phyloP scores from a whole-genome alignment of 2,888 invertebrate genomes.

The Syrphus vitripennis region DNA sequence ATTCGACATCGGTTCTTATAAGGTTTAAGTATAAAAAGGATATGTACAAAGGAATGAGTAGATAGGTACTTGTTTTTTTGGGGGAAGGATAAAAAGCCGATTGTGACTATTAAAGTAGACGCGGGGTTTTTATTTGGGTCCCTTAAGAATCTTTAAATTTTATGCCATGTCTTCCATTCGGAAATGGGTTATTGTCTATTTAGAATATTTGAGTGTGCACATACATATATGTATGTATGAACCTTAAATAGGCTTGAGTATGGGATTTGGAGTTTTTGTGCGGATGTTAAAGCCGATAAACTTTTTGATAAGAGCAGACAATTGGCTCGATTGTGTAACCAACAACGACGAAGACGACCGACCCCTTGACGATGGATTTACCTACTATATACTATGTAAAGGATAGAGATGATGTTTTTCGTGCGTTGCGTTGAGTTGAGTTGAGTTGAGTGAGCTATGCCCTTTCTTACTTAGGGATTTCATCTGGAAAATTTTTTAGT shows the following conservation, averaged over 20 bases:
- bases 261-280: neutral
- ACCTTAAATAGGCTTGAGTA: neutral
- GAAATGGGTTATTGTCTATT: slow-evolving; percentile 49
- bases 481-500: slow-evolving; percentile 6
- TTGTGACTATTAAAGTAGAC: slow-evolving; percentile 14
- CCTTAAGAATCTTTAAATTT: slow-evolving; percentile 32
- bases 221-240: neutral
- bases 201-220: slow-evolving; percentile 23
- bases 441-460: neutral
- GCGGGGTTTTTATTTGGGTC: slow-evolving; percentile 26
- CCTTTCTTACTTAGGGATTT: neutral
- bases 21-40: neutral
- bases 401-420: neutral
- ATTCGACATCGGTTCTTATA: neutral
- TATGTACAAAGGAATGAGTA: slow-evolving; percentile 4
- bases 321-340: slow-evolving; percentile 39
- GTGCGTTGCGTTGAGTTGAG: neutral
- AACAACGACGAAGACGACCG: no score
- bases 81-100: slow-evolving; percentile 4
- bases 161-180: slow-evolving; percentile 28
- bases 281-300: neutral
- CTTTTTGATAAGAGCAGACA: slow-evolving; percentile 34
- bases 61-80: slow-evolving; percentile 31
- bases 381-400: neutral
- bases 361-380: slow-evolving; percentile 5